Evolutionary conservation across 2,797 vertebrate species (phyloP).

Genomic region (Tenualosa thibaudeaui): DNA sequence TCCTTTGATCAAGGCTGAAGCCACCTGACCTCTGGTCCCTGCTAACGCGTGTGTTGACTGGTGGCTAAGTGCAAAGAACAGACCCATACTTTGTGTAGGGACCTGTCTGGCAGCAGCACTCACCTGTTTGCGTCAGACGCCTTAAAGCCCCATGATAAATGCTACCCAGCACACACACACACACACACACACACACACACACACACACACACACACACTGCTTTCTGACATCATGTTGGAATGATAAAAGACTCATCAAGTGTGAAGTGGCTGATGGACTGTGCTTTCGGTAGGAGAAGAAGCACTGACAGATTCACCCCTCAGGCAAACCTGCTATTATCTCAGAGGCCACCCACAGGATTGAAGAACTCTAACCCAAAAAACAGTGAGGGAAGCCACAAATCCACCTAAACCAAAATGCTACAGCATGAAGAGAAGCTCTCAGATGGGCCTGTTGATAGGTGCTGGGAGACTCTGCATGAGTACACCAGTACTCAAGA

Average conservation of each 20-base stretch:
- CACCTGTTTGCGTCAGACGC: not conserved
- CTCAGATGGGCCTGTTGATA: not conserved
- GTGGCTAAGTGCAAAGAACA: slow-evolving; percentile 48
- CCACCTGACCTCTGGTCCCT: slow-evolving; percentile 31
- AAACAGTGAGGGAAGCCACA: not conserved
- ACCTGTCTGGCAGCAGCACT: not conserved
- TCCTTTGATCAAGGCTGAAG: slow-evolving; percentile 54
- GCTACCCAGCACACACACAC: not conserved
- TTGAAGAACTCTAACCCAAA: not conserved
- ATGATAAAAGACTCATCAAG: not conserved
- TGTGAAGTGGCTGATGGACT: not conserved
- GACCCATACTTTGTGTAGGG: slow-evolving; percentile 44
- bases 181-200: not conserved
- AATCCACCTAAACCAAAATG: not conserved
- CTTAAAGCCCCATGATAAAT: not conserved
- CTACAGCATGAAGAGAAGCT: not conserved
- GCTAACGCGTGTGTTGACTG: slow-evolving; percentile 33
- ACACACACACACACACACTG: not conserved
- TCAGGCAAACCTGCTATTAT: not conserved
- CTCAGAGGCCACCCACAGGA: not conserved
- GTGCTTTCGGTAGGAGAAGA: not conserved
- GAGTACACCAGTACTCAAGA: not conserved
- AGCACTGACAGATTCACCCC: not conserved
- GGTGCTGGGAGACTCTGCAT: not conserved
- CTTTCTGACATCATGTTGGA: slow-evolving; percentile 7